Base-by-base conservation (phyloP, 2,113 vertebrate species). In the Nibea albiflora region DNA sequence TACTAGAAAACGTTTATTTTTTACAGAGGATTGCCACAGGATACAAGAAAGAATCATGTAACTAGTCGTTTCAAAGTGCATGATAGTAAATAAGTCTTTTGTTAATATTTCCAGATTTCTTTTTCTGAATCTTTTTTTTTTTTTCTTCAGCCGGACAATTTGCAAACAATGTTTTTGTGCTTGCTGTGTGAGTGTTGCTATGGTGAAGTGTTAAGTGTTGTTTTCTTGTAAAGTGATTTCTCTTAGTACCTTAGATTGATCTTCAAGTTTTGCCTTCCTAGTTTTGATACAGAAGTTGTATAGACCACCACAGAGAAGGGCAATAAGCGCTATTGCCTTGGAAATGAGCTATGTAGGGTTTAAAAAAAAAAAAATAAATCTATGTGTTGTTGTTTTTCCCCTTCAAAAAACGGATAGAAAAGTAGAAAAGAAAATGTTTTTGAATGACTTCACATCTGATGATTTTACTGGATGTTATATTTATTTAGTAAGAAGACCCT, bases 221-320 rank as follows among this genome's bases (percentile, higher is more conserved):
- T 85, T 91, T 95, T 93, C 93, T 95, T 94, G 94, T 96, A 95
- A 95, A 95, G 95, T 95, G 94, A 94, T 94, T 90, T 90, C 92
- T 95, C 95, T 93, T 92, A 95, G 95, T 95, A 81, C 89, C 84
- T 94, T 96, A 95, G 95, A 94, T 95, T 96, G 93, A 96, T 95
- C 95, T 96, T 67, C 94, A 96, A 96, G 96, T 96, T 96, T 56
- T 98, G 97, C 97, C 98, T 99, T 97, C 97, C 96, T 96, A 94
- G 95, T 97, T 98, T 97, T 95, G 89, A 96, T 96, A 96, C 95
- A 96, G 92, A 95, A 96, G 95, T 95, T 96, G 95, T 96, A 83
- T 84, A 83, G 52, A 70, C 57, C 74, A 71, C 56, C 73, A 60
- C 62, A 95, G 92, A 95, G 94, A 95, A 94, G 90, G 94, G 95